Base-by-base conservation (phyloP, 2,888 invertebrate genomes). In the Limenitis camilla region DNA sequence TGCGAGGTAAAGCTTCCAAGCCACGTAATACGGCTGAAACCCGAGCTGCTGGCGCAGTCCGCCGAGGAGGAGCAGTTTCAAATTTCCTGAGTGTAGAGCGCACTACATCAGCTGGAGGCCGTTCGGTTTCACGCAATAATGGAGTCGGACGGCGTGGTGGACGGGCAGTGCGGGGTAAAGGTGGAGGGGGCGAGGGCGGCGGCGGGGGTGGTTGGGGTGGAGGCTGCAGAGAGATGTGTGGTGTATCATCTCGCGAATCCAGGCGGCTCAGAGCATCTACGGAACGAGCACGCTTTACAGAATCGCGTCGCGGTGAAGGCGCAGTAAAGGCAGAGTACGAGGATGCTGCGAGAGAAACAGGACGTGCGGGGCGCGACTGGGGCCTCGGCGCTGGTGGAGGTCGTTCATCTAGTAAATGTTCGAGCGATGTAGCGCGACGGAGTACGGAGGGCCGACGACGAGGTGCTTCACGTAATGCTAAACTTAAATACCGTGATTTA, bases 71-170 rank as follows among this genome's bases (percentile, higher is more conserved):
- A 1, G 90, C 88, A 40, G 89, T 89, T 75, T 97, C 96, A 81
- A 96, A 97, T 69, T 96, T 92, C 69, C 93, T 91, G 58, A 96
- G 90, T 9, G 95, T 93, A 56, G 95, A 93, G 66, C 94, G 94
- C 55, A 97, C 97, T 61, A 96, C 91, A 85, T 97, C 96, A 1
- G 93, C 93, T 11, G 96, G 96, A 2, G 97, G 97, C 44, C 95
- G 89, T 68, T 96, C 96, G 9, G 91, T 91, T 61, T 93, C 93
- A 64, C 91, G 91, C 66, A 93, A 88, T 42, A 92, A 81, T 1
- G 92, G 92, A 41, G 85, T 89, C 63, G 91, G 89, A 66, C 90
- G 90, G 57, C 63, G 79, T 64, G 63, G 82, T 60, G 66, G 81
- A 60, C 53, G 77, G 64, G 11, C 75, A 64, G 45, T 69, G 67